These are phyloP conservation scores for Eupithecia inturbata DNA, from an alignment of 2,888 invertebrate species.

Conservation along the genomic window DNA sequence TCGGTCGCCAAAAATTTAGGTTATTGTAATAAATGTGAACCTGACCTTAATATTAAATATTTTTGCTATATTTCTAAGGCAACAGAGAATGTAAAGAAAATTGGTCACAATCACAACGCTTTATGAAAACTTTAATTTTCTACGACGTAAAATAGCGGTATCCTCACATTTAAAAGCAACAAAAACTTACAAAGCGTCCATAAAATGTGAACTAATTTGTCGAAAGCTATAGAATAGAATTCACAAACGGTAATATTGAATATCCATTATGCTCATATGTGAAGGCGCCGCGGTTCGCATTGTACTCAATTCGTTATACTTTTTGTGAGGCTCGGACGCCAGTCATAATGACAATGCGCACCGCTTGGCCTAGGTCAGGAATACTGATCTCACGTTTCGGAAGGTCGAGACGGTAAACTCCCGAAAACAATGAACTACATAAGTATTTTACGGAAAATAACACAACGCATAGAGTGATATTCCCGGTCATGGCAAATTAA, in stretches of 20 bases:
- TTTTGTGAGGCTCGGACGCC: conserved; percentile 62
- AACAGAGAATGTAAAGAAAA: background rate
- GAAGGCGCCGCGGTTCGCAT: conserved; percentile 55
- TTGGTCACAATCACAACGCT: background rate
- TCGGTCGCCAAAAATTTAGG: background rate
- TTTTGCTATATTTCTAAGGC: background rate
- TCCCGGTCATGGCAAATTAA: background rate
- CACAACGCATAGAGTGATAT: background rate
- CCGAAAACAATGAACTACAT: conserved; percentile 12
- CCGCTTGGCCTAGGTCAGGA: conserved; percentile 67
- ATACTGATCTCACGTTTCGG: conserved; percentile 45
- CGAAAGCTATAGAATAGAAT: conserved; percentile 13
- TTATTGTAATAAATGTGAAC: background rate
- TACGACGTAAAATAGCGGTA: background rate
- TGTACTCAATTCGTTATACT: conserved; percentile 74
- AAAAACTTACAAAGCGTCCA: conserved; percentile 1
- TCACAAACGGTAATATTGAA: conserved; percentile 42
- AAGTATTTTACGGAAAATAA: background rate
- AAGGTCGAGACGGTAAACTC: conserved; percentile 31
- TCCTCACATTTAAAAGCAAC: background rate
- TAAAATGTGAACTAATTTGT: conserved; percentile 23
- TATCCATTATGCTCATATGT: conserved; percentile 50
- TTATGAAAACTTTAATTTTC: background rate
- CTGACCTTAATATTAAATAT: background rate
- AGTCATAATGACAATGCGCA: conserved; percentile 61